Evolutionary conservation across 2,113 vertebrate species (phyloP).

Genomic region (Sciurus niger): DNA sequence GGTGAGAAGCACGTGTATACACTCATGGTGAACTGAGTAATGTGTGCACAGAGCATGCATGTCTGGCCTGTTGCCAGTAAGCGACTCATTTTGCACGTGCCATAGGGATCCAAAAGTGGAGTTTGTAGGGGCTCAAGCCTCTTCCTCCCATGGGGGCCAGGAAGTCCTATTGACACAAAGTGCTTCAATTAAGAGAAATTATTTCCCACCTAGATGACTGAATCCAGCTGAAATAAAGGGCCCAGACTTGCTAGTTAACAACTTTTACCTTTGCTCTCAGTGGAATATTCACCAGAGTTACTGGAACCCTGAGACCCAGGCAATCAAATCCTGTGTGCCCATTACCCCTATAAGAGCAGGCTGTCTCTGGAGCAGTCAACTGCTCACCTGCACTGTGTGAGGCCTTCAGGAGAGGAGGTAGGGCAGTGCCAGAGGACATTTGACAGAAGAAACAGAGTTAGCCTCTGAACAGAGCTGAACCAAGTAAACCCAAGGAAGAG

Average conservation of each 20-base stretch:
- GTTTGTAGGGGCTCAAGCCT: no score
- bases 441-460: slow-evolving; percentile 88
- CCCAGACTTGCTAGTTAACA: neutral
- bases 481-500: slow-evolving; percentile 86
- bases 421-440: slow-evolving; percentile 80
- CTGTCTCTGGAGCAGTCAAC: slow-evolving; percentile 75
- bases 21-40: neutral
- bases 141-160: neutral
- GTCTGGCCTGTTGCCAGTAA: neutral
- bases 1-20: neutral
- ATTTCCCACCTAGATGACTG: neutral
- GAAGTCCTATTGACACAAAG: neutral
- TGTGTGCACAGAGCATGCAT: neutral
- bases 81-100: accelerated
- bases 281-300: neutral
- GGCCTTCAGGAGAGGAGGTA: slow-evolving; percentile 84
- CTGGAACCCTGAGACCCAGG: neutral
- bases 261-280: neutral
- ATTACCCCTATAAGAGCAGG: neutral
- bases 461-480: slow-evolving; percentile 85
- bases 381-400: slow-evolving; percentile 85
- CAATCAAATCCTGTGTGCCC: neutral
- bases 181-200: neutral
- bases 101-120: no score
- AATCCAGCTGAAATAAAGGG: neutral